Conservation (phyloP, 1,140 invertebrate genomes). For the Oryctes rhinoceros region DNA sequence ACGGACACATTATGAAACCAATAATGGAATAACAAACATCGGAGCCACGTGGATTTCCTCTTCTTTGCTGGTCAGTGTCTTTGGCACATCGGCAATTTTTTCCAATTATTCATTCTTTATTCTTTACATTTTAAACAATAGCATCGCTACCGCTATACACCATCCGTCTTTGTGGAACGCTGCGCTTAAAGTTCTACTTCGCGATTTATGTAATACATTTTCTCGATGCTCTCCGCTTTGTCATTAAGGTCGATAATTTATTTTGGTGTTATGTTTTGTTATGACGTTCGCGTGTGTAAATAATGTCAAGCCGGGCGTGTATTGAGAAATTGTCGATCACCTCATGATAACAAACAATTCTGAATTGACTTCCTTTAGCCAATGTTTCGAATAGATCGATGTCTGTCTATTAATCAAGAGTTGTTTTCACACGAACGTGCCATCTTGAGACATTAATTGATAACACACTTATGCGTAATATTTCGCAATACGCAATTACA, state of each 20-base stretch:
- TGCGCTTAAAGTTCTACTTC: neutral
- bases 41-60: constrained; percentile 15
- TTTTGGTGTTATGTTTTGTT: constrained; percentile 16
- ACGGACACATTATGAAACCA: constrained; percentile 32
- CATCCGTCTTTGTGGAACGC: constrained; percentile 2
- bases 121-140: constrained; percentile 19
- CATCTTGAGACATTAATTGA: constrained; percentile 4
- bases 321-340: constrained; percentile 32
- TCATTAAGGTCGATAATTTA: constrained; percentile 3
- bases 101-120: constrained; percentile 35
- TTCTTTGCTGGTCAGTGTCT: constrained; percentile 18
- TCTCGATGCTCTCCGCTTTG: neutral
- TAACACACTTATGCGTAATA: neutral
- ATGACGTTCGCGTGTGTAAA: constrained; percentile 5
- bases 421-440: neutral
- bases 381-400: neutral
- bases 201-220: constrained; percentile 6
- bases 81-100: constrained; percentile 28
- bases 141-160: constrained; percentile 1
- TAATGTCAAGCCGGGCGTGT: neutral
- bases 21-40: constrained; percentile 28
- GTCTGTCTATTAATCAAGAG: constrained; percentile 15
- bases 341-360: constrained; percentile 7
- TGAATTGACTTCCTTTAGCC: constrained; percentile 13
- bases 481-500: neutral